Conservation (phyloP, 2,888 invertebrate genomes). For the Eupithecia subfuscata region DNA sequence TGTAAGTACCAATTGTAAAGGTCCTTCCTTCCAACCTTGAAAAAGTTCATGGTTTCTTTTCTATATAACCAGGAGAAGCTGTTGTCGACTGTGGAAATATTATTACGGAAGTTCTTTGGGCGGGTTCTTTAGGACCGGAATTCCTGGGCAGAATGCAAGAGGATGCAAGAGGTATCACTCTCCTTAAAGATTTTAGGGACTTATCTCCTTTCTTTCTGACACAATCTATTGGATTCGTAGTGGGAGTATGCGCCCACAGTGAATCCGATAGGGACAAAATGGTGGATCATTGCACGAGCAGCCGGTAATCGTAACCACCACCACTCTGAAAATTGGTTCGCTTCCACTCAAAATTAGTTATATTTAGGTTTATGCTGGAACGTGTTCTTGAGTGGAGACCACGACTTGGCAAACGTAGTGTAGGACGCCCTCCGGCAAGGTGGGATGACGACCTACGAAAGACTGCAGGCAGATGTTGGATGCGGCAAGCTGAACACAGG, state of each 20-base stretch:
- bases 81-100: background rate
- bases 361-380: too few species aligned
- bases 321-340: background rate
- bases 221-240: background rate
- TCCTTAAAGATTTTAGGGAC: background rate
- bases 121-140: background rate
- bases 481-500: too few species aligned
- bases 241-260: background rate
- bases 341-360: too few species aligned
- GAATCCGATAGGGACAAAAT: background rate
- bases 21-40: background rate
- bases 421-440: too few species aligned
- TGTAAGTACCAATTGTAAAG: constrained; percentile 64
- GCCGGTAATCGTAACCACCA: background rate
- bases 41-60: background rate
- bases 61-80: background rate
- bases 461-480: too few species aligned
- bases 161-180: background rate
- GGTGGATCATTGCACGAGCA: background rate
- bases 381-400: too few species aligned
- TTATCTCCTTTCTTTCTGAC: background rate
- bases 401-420: too few species aligned
- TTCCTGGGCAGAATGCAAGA: background rate
- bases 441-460: too few species aligned
- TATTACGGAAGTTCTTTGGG: too few species aligned